A percentile compares a stretch with the other conserved stretches of the same genome.
phyloP scores from a whole-genome alignment of 2,113 vertebrate species.

The Istiophorus platypterus region DNA sequence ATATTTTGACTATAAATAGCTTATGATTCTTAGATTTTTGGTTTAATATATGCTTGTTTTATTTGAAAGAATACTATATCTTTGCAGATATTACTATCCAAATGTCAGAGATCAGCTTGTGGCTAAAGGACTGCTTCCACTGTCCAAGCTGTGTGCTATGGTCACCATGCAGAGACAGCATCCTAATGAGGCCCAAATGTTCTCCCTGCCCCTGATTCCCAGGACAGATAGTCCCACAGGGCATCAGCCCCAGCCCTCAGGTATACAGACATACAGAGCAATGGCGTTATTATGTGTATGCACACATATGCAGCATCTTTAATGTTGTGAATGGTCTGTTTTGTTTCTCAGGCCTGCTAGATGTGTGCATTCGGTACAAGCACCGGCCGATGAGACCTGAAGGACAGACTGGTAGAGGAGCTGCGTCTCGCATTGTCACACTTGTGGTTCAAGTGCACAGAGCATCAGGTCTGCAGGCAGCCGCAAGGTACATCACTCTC shows the following conservation, averaged over 20 bases:
- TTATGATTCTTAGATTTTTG: not conserved
- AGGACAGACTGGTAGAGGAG: conserved; percentile 58
- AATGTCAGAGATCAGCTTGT: conserved; percentile 96
- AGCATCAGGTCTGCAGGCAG: conserved; percentile 93
- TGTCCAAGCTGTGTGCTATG: conserved; percentile 94
- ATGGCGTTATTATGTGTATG: not conserved
- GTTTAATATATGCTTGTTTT: not conserved
- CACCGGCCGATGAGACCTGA: conserved; percentile 74
- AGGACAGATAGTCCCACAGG: conserved; percentile 76
- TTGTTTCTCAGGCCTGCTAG: conserved; percentile 86
- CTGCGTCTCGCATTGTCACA: conserved; percentile 83
- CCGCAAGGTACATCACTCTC: conserved; percentile 86
- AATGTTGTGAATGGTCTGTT: not conserved
- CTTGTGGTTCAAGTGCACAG: conserved; percentile 89
- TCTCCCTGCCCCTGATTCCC: conserved; percentile 89
- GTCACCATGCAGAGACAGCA: conserved; percentile 90
- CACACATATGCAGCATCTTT: not conserved
- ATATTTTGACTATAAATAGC: not conserved
- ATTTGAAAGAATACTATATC: not conserved
- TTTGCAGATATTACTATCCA: conserved; percentile 95
- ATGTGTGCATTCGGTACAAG: conserved; percentile 90
- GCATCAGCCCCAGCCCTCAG: conserved; percentile 83
- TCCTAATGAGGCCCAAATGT: conserved; percentile 86
- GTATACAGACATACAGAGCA: conserved; percentile 69
- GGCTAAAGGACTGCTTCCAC: conserved; percentile 89